Evolutionary conservation across 2,797 vertebrate genomes (phyloP), one percentile per base, ranked within the genome.

Genomic region (Pelobates cultripes): DNA sequence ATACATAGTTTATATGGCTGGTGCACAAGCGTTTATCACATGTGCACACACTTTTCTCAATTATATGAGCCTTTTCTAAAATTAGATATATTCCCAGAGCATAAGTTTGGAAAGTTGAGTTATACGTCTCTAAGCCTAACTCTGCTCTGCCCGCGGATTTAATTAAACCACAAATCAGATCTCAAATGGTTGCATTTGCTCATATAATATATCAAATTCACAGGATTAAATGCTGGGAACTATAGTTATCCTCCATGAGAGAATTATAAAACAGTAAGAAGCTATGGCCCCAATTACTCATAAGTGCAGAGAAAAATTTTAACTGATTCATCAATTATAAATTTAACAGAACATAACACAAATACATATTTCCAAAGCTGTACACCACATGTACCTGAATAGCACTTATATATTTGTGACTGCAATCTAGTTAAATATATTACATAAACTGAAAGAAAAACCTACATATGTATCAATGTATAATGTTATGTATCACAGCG

Each of bases 101-200:
- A 51, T 13, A 45, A 64, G 70, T 73, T 78, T 70, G 70, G 70
- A 61, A 42, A 12, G 63, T 63, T 60, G 53, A 73, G 41, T 78
- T 82, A 78, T 14, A 63, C 63, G 70, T 78, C 76, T 78, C 70
- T 47, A 15, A 74, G 53, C 71, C 44, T 69, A 78, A 51, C 10
- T 73, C 76, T 74, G 72, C 76, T 75, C 57, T 74, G n/a, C 67
- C 81, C 64, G 71, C 17, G 64, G 81, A 74, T 83, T 74, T 74
- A 82, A 78, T 82, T 73, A 78, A 83, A 75, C 81, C 81, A 78
- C 81, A 83, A 83, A 78, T 78, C 81, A 78, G 81, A 83, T 78
- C 63, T 70, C 70, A 79, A 83, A 83, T 43, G 43, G 81, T 70
- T 74, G 43, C 4, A 69, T 70, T 78, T 70, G 55, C 71, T 83